Evolutionary conservation across 2,113 vertebrate genomes (phyloP).

Genomic region (Chunga burmeisteri): DNA sequence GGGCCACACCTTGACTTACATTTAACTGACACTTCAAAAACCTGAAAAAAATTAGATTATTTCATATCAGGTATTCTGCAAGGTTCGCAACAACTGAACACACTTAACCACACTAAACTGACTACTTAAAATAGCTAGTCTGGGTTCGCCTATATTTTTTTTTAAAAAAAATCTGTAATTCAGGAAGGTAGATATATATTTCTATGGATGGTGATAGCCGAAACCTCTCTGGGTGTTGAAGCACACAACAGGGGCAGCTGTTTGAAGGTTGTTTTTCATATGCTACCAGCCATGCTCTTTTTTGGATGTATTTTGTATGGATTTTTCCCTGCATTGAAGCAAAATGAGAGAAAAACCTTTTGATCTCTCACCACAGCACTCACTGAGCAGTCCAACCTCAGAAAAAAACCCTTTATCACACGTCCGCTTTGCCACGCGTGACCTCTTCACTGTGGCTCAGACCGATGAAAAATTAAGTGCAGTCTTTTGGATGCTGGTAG

Average conservation of each 20-base stretch:
- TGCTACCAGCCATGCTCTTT: not conserved
- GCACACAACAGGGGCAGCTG: no score
- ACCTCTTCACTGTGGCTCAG: not conserved
- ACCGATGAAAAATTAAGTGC: not conserved
- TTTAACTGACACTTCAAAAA: not conserved
- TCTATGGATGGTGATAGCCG: no score
- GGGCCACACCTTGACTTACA: not conserved
- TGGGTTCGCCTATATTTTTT: not conserved
- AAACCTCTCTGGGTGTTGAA: not conserved
- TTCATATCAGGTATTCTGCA: not conserved
- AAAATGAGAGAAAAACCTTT: not conserved
- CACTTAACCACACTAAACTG: not conserved
- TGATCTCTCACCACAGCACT: not conserved
- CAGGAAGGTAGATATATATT: not conserved
- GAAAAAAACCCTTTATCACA: not conserved
- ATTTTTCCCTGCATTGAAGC: not conserved
- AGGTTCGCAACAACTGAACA: not conserved
- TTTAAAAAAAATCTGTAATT: not conserved
- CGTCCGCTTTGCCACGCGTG: not conserved
- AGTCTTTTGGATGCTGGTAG: not conserved
- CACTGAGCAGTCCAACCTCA: not conserved
- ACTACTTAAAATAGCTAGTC: not conserved
- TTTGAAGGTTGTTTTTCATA: not conserved
- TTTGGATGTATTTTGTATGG: not conserved
- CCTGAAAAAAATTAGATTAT: not conserved